phyloP scores from a whole-genome alignment of 2,797 vertebrate genomes.

The Chloroceryle inda region DNA sequence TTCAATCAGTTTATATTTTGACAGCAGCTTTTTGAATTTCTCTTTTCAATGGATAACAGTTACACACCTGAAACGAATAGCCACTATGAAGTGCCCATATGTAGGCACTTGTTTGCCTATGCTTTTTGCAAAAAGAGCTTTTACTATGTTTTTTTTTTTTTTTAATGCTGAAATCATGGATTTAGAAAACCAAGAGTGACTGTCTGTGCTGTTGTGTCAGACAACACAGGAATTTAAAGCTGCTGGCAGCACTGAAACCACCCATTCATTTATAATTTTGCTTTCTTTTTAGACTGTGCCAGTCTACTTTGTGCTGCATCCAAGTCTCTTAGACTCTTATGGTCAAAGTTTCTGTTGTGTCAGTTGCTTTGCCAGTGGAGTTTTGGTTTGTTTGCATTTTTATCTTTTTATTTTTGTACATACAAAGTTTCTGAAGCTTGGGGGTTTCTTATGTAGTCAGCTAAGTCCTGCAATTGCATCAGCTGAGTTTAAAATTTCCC shows the following conservation, averaged over 20 bases:
- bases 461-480: background rate
- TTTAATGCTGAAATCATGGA: background rate
- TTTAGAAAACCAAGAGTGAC: background rate
- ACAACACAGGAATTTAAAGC: background rate
- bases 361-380: background rate
- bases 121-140: background rate
- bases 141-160: background rate
- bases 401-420: background rate
- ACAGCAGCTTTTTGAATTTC: background rate
- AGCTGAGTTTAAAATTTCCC: background rate
- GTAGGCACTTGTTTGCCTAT: background rate
- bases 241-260: background rate
- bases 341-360: background rate
- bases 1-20: background rate
- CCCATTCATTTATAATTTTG: background rate
- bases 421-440: background rate
- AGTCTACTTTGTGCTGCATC: background rate
- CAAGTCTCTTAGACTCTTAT: background rate
- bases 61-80: background rate
- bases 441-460: background rate
- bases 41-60: background rate
- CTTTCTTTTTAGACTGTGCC: background rate
- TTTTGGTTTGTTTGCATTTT: background rate
- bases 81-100: background rate
- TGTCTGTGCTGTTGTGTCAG: background rate